Evolutionary conservation across 2,113 vertebrate genomes (phyloP).

Genomic region (Gymnarchus niloticus): DNA sequence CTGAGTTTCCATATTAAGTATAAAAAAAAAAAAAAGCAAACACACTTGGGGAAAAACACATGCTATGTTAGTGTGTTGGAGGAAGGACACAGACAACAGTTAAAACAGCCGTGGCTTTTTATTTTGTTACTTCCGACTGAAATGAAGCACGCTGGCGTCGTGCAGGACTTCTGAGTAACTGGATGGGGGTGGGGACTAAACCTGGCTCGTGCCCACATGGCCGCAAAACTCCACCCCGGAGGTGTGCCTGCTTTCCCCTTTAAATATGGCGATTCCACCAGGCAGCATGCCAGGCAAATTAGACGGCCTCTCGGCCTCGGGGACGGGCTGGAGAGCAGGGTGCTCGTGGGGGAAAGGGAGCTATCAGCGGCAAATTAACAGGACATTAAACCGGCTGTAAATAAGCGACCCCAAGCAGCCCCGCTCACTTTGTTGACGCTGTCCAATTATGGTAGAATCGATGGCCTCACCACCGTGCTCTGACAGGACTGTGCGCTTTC

Average conservation of each 20-base stretch:
- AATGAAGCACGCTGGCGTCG: neutral
- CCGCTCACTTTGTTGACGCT: conserved; percentile 32
- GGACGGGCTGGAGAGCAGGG: neutral
- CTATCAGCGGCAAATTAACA: conserved; percentile 35
- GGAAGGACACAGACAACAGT: neutral
- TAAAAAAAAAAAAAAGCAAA: neutral
- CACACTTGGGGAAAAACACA: neutral
- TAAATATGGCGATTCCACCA: neutral
- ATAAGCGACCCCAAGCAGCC: conserved; percentile 25
- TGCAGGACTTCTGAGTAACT: neutral
- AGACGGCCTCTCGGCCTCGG: neutral
- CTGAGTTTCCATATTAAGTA: neutral
- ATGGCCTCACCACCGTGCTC: conserved; percentile 22
- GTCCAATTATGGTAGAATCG: conserved; percentile 35
- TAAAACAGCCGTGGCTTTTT: neutral
- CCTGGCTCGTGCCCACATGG: neutral
- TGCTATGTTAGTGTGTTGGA: neutral
- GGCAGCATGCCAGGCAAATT: neutral
- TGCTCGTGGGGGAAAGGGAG: neutral
- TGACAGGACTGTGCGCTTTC: conserved; percentile 32
- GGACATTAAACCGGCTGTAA: conserved; percentile 32
- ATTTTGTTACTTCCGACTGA: neutral
- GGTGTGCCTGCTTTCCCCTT: neutral
- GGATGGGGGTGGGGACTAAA: neutral
- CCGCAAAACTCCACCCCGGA: neutral